Evolutionary conservation across 1,140 invertebrate species (phyloP), one percentile per base, ranked within the genome.

Genomic region (Drosophila sp.): DNA sequence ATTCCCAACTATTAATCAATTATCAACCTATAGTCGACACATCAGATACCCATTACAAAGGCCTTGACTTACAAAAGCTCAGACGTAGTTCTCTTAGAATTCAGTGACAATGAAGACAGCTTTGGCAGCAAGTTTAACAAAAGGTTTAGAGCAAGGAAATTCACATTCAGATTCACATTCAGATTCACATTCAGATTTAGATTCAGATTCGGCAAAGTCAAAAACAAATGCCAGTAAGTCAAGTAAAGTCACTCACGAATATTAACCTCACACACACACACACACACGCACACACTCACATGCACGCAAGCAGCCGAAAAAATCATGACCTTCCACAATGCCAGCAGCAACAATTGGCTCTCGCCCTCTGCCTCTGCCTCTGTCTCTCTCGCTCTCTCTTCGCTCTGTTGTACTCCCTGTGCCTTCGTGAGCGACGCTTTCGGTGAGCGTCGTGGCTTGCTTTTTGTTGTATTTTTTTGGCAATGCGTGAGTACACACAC

Each of bases 261-360:
- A 41, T 32, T 9, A 25, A 27, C n/a, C n/a, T n/a, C n/a, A n/a
- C n/a, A n/a, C 9, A 46, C 14, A 61, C 53, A 45, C 56, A 50
- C 18, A 41, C 48, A 61, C 48, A 64, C 51, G 48, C 59, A 50
- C 7, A 29, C 27, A 48, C 13, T 7, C 34, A 58, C 56, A 62
- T 40, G 38, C 59, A 75, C 40, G 57, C 71, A 54, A 76, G 40
- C 56, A 76, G 80, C 84, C 84, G 77, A 89, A 89, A 79, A 77
- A 89, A 89, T 90, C 86, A 89, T 90, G 90, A 91, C 90, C 90
- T 91, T 91, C 90, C 90, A 84, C 90, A 91, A 91, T 91, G 90
- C 90, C 89, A 91, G 54, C 32, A 78, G 77, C 78, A 80, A 80
- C 78, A 80, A 73, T 84, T 86, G 75, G 14, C 46, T 72, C 32